Conservation (phyloP, 2,797 vertebrate genomes). For the Vireo griseus region DNA sequence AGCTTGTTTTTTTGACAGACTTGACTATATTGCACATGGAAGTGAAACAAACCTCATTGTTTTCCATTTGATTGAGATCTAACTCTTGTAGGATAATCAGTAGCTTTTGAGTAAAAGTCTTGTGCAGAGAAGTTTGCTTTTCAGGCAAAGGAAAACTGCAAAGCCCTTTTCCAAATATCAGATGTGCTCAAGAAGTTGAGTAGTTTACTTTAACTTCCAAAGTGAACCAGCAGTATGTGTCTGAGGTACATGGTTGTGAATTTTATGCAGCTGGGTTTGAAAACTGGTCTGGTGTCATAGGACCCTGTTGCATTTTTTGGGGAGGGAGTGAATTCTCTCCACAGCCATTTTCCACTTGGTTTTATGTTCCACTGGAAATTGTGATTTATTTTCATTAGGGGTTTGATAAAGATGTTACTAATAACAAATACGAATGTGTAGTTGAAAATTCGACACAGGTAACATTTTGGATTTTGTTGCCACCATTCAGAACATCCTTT, state of each 20-base stretch:
- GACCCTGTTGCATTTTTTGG: neutral
- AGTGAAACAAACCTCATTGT: neutral
- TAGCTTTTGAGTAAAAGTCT: neutral
- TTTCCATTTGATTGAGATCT: neutral
- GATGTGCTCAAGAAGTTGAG: neutral
- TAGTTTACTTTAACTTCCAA: neutral
- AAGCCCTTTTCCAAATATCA: neutral
- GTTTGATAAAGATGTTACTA: neutral
- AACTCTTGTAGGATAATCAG: neutral
- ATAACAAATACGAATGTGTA: neutral
- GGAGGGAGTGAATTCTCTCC: neutral
- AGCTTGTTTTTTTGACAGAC: neutral
- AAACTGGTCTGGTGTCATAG: neutral
- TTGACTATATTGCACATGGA: neutral
- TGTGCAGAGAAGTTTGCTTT: neutral
- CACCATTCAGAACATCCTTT: neutral
- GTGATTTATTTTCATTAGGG: neutral
- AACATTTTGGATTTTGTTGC: neutral
- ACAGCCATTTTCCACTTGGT: neutral
- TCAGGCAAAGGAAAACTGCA: neutral
- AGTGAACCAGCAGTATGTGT: rapidly evolving
- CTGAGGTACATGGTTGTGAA: neutral
- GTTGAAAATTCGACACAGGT: neutral
- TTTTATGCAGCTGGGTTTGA: neutral
- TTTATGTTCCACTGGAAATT: neutral